phyloP scores from a whole-genome alignment of 2,113 vertebrate genomes.

The Phyllostomus discolor region DNA sequence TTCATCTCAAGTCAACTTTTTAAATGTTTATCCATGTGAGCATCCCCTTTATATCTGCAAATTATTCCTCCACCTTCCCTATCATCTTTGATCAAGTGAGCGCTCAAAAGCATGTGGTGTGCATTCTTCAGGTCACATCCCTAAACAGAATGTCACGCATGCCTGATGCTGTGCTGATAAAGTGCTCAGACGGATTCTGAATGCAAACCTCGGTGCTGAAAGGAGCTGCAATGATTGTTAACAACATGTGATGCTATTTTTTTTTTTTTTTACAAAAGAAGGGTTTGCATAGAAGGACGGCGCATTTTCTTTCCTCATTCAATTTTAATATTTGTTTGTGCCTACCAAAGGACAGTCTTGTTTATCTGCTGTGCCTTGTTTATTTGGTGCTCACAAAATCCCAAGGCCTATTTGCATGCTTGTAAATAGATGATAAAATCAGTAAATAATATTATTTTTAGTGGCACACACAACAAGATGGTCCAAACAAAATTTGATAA shows the following conservation, averaged over 20 bases:
- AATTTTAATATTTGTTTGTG: slow-evolving; percentile 68
- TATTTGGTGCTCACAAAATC: neutral
- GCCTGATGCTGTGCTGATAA: slow-evolving; percentile 69
- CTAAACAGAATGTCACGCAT: slow-evolving; percentile 54
- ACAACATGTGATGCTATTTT: slow-evolving; percentile 63
- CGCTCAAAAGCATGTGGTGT: neutral
- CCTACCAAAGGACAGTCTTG: slow-evolving; percentile 49
- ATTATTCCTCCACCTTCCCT: neutral
- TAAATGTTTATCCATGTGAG: neutral
- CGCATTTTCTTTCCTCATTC: slow-evolving; percentile 71
- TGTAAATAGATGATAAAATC: slow-evolving; percentile 9
- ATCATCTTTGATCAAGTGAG: neutral
- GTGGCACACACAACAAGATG: neutral
- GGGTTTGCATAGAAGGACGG: slow-evolving; percentile 74
- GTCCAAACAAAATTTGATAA: neutral
- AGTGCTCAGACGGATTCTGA: slow-evolving; percentile 70
- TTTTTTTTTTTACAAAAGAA: slow-evolving; percentile 53
- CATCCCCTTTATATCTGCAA: neutral
- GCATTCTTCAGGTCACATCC: slow-evolving; percentile 66
- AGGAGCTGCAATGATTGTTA: slow-evolving; percentile 75
- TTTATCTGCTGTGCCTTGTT: neutral
- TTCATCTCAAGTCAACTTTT: neutral
- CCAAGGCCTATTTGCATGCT: neutral
- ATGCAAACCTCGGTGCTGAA: slow-evolving; percentile 64
- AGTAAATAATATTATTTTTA: slow-evolving; percentile 30